Evolutionary conservation across 2,797 vertebrate genomes (phyloP).

Genomic region (Botia kubotai): DNA sequence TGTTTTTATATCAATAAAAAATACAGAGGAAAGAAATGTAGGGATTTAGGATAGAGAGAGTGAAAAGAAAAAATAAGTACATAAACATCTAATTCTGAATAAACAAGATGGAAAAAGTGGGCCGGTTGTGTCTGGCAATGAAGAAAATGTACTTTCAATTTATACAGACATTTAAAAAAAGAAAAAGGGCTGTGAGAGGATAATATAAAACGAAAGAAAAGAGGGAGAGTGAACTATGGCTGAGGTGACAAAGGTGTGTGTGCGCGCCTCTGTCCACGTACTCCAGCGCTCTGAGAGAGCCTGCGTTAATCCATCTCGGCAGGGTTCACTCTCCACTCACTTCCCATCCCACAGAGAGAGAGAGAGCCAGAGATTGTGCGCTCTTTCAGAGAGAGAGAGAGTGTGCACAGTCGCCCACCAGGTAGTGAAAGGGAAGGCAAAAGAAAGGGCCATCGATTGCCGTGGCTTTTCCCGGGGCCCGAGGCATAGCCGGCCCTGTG

Average conservation of each 20-base stretch:
- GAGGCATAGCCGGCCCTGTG: conserved; percentile 23
- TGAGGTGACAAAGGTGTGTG: conserved; percentile 1
- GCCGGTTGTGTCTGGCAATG: not conserved
- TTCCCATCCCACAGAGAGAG: conserved; percentile 50
- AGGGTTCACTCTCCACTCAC: conserved; percentile 56
- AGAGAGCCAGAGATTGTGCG: conserved; percentile 22
- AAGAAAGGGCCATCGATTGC: conserved; percentile 59
- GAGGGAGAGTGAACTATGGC: not conserved
- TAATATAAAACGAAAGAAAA: not conserved
- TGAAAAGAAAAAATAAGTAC: not conserved
- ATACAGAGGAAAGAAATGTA: too few relatives aligned
- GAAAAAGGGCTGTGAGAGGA: not conserved
- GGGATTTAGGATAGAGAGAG: not conserved
- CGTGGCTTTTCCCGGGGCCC: conserved; percentile 51
- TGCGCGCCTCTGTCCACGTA: conserved; percentile 19
- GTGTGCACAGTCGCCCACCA: conserved; percentile 44
- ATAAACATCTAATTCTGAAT: not conserved
- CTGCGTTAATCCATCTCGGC: conserved; percentile 54
- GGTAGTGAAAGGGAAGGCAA: conserved; percentile 36
- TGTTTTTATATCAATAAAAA: not conserved
- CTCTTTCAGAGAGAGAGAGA: conserved; percentile 30
- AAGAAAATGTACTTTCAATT: not conserved
- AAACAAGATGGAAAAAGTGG: not conserved
- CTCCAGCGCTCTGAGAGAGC: conserved; percentile 49
- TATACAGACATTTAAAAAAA: not conserved